These are phyloP conservation scores for Drosophila hawaiiensis DNA, from an alignment of 2,888 invertebrate genomes.

Conservation along the genomic window DNA sequence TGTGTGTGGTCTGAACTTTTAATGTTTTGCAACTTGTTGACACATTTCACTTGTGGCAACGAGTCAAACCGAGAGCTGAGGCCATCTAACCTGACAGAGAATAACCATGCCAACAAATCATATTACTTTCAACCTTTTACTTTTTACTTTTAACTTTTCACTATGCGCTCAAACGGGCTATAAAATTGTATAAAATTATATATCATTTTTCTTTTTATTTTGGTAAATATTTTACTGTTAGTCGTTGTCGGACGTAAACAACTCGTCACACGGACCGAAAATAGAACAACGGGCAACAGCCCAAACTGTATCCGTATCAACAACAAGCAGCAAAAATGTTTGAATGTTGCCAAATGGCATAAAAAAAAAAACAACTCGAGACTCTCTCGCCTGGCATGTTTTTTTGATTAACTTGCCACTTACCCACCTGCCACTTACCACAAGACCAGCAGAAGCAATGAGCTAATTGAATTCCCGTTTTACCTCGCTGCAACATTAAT, in stretches of 20 bases:
- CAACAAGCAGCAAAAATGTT: constrained; percentile 4
- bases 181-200: background rate
- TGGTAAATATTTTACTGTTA: background rate
- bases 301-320: constrained; percentile 8
- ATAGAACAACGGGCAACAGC: constrained; percentile 32
- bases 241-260: constrained; percentile 37
- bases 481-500: constrained; percentile 19
- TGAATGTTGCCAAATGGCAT: constrained; percentile 21
- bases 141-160: background rate
- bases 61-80: background rate
- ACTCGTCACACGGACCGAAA: constrained; percentile 50
- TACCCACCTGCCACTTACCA: constrained; percentile 2
- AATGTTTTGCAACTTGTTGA: constrained; percentile 36
- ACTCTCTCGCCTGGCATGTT: constrained; percentile 24
- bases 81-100: constrained; percentile 1
- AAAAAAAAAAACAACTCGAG: constrained; percentile 1
- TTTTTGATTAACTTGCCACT: constrained; percentile 32
- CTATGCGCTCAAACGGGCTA: background rate
- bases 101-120: constrained; percentile 24
- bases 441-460: constrained; percentile 26
- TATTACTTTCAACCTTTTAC: constrained; percentile 11
- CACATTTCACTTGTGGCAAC: constrained; percentile 36
- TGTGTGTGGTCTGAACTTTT: constrained; percentile 6
- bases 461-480: constrained; percentile 27
- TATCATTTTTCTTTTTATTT: background rate